Base-by-base conservation (phyloP, 2,113 vertebrate genomes). In the Probosciger aterrimus region DNA sequence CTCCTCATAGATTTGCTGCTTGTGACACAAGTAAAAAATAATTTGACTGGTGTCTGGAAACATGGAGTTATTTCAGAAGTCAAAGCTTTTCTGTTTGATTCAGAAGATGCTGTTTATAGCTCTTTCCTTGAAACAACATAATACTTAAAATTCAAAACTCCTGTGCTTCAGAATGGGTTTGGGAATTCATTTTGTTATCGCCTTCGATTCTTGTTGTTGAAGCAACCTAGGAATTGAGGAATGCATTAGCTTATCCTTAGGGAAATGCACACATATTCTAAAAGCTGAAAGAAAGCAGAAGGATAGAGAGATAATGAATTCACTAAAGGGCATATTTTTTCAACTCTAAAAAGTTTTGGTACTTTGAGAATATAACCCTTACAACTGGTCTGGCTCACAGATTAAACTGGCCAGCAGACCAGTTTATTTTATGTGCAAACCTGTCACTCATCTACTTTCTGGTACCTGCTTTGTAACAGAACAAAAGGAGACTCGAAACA, bases 211-310 rank as follows among this genome's bases (percentile, higher is more conserved):
- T 94, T 92, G 33, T 79, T 88, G 57, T 94, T 95, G 92, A 78
- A 93, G 69, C 73, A 82, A 60, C 93, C 93, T 74, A 88, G 50
- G 78, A 91, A 96, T 39, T 94, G 84, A 92, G 59, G 94, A 93
- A 78, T 10, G 1, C 89, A 90, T 97, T 96, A 92, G 82, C 44
- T 52, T 82, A 81, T 85, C 88, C 82, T 79, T 62, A 60, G 78
- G 75, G 95, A 95, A 95, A 88, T 82, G 63, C 24, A 33, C 60
- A 35, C 53, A 50, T 84, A 65, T 92, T 74, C 85, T 93, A 76
- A 92, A 86, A 85, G 43, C 35, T 75, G 70, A 68, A 92, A 62
- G 77, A 65, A 70, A 88, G 74, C 77, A 86, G 85, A 90, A 88
- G 71, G 41, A 47, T 82, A 35, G 55, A 82, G 39, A 79, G 70